These are phyloP conservation scores for Aricia artaxerxes DNA, from an alignment of 2,888 invertebrate genomes.

Conservation along the genomic window DNA sequence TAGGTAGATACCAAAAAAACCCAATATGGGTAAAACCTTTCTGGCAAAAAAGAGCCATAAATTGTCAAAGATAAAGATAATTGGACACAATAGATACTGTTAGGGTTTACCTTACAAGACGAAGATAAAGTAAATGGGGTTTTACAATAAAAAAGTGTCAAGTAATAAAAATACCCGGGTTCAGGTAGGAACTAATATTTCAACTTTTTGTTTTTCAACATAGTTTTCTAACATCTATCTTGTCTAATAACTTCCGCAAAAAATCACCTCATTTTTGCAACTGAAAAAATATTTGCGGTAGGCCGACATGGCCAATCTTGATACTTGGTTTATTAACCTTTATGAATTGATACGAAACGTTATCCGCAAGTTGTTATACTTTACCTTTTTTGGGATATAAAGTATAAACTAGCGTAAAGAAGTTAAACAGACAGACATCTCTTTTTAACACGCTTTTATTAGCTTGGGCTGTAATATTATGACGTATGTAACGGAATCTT, in stretches of 20 bases:
- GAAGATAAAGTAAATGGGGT: constrained; percentile 1
- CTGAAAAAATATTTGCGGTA: background rate
- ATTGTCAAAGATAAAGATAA: constrained; percentile 24
- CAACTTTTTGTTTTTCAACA: background rate
- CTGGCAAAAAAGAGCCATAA: constrained; percentile 1
- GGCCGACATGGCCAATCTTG: background rate
- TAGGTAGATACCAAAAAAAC: constrained; percentile 2
- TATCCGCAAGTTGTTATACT: too few species aligned
- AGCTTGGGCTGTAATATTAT: too few species aligned
- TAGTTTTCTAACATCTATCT: background rate
- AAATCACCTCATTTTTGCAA: background rate
- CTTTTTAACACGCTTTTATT: too few species aligned
- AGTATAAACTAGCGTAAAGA: too few species aligned
- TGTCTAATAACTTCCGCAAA: background rate
- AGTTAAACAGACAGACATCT: too few species aligned
- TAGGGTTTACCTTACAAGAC: constrained; percentile 7
- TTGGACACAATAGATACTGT: constrained; percentile 17
- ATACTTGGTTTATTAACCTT: background rate
- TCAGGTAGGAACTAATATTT: constrained; percentile 21
- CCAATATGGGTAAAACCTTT: constrained; percentile 2
- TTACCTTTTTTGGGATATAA: too few species aligned
- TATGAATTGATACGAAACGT: too few species aligned
- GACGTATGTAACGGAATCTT: too few species aligned
- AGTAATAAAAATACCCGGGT: background rate
- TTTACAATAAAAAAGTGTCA: constrained; percentile 19